Evolutionary conservation across 1,140 invertebrate genomes (phyloP), one percentile per base, ranked within the genome.

Genomic region (Ceratitis capitata): DNA sequence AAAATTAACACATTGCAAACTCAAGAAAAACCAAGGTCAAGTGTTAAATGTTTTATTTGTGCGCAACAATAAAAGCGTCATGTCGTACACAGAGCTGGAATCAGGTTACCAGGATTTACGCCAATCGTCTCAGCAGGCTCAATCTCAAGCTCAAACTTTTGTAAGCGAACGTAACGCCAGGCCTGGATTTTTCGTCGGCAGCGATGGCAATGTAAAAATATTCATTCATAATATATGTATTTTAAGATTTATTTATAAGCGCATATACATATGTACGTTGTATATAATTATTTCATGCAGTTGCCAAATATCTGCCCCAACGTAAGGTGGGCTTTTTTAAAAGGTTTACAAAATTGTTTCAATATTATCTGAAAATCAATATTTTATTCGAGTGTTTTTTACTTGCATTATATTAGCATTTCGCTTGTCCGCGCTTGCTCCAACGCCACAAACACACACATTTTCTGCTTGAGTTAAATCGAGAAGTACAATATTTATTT

Each of bases 21-120:
- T 16, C 32, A 1, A 39, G 12, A 19, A 35, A 64, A 19, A 39
- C 19, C 61, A 69, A 69, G 29, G 29, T 12, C 14, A 32, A 61
- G 58, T 56, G 51, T n/a, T 56, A 56, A 23, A 56, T 56, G 51
- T 7, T 7, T 56, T 64, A 23, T 32, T 64, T 10, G 64, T 69
- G n/a, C 5, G n/a, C 4, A 26, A 26, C 69, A 23, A 19, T 26
- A 78, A 14, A 83, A 19, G 16, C 47, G 53, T 35, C 19, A 97
- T 97, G 96, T 97, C 96, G 92, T 97, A 97, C 92, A 97, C 96
- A 90, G 96, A 97, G 93, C 92, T 97, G 88, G 96, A 97, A 94
- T 96, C 96, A 93, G 96, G 96, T 85, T 97, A 97, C 93, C 96
- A 97, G 94, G 96, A 95, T 86, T 93, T 96, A 87, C 94, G 94